Base-by-base conservation (phyloP, 2,888 invertebrate genomes). In the Rhingia rostrata region DNA sequence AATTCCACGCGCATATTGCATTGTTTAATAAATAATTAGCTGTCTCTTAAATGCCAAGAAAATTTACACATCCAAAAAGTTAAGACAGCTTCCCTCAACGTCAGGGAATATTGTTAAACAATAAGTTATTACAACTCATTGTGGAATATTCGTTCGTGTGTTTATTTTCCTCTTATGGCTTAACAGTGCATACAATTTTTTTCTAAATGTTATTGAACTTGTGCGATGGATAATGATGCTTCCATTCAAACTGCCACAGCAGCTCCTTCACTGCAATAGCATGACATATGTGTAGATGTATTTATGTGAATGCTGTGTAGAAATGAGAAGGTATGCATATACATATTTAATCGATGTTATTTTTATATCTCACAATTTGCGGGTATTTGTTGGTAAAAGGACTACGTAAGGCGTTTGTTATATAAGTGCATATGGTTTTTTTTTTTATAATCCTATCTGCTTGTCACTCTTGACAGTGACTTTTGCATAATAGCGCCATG, bases 41-140 rank as follows among this genome's bases (percentile, higher is more conserved):
- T 22, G 22, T 9, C 6, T 56, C 6, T 58, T 4, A 39, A 12
- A 58, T 39, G 22, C 22, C n/a, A 37, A 47, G 30, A 30, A 9
- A 56, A 49, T 22, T 9, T 35, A 63, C 47, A 4, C 22, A 53
- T 14, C 22, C 9, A 30, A 32, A 30, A 66, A 43, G 22, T 22
- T 22, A 22, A 35, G 22, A 33, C 66, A 49, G 51, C 74, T 75
- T 75, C 74, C 66, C 58, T 5, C 33, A 9, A n/a, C n/a, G n/a
- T n/a, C n/a, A n/a, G 35, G 9, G 37, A 6, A 37, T 41, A 58
- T 30, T 49, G 22, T 51, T 54, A 12, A 4, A 30, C 32, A 66
- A 49, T 30, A 60, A 67, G 51, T 60, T 35, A 49, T 60, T 35
- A 49, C 32, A 56, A 22, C 10, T 14, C 22, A 30, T 61, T 32